Base-by-base conservation (phyloP, 2,888 invertebrate genomes). In the Drosophila mimetica region DNA sequence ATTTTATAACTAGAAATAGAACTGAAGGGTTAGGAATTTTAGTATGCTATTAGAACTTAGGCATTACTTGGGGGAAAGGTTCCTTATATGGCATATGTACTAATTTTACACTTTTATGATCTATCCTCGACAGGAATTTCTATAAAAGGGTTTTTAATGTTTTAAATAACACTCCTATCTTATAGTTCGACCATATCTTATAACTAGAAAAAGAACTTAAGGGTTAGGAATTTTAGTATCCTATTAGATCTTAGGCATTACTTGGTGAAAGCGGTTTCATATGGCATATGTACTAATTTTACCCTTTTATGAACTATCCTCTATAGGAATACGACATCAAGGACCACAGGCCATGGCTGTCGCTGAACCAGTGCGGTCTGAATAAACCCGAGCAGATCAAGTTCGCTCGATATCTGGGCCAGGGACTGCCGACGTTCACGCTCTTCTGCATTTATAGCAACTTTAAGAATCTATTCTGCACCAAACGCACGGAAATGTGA, bases 381-480 rank as follows among this genome's bases (percentile, higher is more conserved):
- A 91, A 90, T 66, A 91, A 91, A 74, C 90, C 91, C 42, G 91
- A 91, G 81, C 91, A 91, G 86, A 91, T 91, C 25, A 91, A 91
- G 86, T 91, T 91, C 82, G 91, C 91, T 47, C 89, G 91, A 74
- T 91, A 90, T 88, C 87, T 91, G 80, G 91, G 91, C 57, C 92
- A 90, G 80, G 92, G 92, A 52, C 81, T 91, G 76, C 92, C 91
- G 71, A 90, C 91, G 73, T 91, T 91, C 77, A 91, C 91, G 66
- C 86, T 91, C 65, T 91, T 91, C 77, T 91, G 91, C 91, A 91
- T 91, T 91, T 91, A 91, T 86, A 91, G 92, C 89, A 91, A 91
- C 82, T 91, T 91, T 86, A 91, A 91, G 81, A 91, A 91, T 89
- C 86, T 91, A 48, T 91, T 91, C 76, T 91, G 91, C 89, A 91